Percentiles rank a stretch among this genome's conserved stretches.
Evolutionary conservation across 35 echinoderm and acorn worm genomes (phyloP).

Genomic region (Strongylocentrotus purpuratus): DNA sequence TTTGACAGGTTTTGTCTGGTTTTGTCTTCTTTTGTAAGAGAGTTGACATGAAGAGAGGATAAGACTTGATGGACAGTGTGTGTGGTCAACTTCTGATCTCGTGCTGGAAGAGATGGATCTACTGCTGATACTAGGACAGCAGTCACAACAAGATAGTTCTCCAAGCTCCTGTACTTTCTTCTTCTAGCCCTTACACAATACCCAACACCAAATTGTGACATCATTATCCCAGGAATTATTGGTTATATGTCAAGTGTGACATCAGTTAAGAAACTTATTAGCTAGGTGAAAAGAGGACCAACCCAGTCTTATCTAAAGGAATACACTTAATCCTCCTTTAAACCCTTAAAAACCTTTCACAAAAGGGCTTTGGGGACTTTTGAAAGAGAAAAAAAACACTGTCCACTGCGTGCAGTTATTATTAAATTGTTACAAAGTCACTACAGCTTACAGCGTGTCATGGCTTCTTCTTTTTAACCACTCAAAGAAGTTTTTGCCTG

Average conservation of each 20-base stretch:
- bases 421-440: neutral
- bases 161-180: neutral
- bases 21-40: neutral
- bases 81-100: neutral
- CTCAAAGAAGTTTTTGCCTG: neutral
- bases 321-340: neutral
- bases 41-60: neutral
- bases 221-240: slow-evolving; percentile 26
- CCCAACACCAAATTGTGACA: neutral
- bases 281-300: neutral
- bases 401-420: neutral
- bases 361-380: neutral
- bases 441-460: neutral
- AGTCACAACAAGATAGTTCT: neutral
- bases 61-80: neutral
- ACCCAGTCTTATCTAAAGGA: neutral
- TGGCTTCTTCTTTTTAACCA: slow-evolving; percentile 6
- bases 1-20: neutral
- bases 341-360: neutral
- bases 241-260: slow-evolving; percentile 38
- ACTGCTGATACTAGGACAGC: neutral
- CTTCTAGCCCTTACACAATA: neutral
- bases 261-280: neutral
- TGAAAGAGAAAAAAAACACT: neutral
- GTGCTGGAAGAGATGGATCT: neutral